Conservation (phyloP, 1,140 invertebrate species). For the Aethina tumida region DNA sequence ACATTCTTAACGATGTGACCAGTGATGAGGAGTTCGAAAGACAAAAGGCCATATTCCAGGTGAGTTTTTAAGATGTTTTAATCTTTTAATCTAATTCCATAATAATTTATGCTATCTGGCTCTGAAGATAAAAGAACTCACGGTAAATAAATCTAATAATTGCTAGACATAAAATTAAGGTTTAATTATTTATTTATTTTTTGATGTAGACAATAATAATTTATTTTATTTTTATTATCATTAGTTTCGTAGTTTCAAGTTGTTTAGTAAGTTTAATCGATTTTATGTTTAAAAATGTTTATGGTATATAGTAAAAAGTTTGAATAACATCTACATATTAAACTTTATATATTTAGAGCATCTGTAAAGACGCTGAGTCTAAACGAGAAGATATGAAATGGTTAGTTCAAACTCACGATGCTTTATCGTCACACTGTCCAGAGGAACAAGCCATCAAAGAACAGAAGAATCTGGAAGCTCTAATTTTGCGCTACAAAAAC, state of each 20-base stretch:
- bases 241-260: constrained; percentile 1
- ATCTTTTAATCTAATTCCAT: background rate
- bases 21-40: constrained; percentile 81
- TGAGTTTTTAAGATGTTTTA: constrained; percentile 36
- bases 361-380: constrained; percentile 79
- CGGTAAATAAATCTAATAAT: constrained; percentile 11
- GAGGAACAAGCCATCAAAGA: constrained; percentile 68
- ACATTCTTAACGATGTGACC: constrained; percentile 73
- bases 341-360: constrained; percentile 48
- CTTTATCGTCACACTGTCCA: constrained; percentile 68
- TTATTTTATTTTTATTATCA: background rate
- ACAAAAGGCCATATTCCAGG: constrained; percentile 82
- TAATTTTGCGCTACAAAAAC: constrained; percentile 80
- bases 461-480: constrained; percentile 69
- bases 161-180: too few relatives aligned
- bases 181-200: too few relatives aligned
- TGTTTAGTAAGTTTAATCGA: constrained; percentile 1
- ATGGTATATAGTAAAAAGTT: too few relatives aligned
- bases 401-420: constrained; percentile 83
- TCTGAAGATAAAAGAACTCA: constrained; percentile 12
- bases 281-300: too few relatives aligned
- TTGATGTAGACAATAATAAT: too few relatives aligned
- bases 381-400: constrained; percentile 90
- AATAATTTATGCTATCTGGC: constrained; percentile 10
- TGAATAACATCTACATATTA: background rate